A percentile compares a stretch with the other conserved stretches of the same genome.
Evolutionary conservation across 37 sponge, comb jelly and placozoan species (phyloP).

Genomic region (Petrosia ficiformis): DNA sequence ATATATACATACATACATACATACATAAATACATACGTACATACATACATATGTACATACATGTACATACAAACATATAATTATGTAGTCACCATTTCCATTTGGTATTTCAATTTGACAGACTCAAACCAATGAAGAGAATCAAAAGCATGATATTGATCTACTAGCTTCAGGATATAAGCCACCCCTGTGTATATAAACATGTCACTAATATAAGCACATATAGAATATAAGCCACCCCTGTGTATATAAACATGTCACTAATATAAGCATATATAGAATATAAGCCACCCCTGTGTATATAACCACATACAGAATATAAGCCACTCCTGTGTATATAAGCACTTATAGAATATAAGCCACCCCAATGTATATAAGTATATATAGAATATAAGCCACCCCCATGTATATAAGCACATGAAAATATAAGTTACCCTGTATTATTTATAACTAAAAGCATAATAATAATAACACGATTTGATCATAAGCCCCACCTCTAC

Average conservation of each 20-base stretch:
- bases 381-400: neutral
- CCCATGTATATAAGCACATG: too few species aligned
- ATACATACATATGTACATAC: too few species aligned
- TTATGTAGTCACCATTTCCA: constrained; percentile 60
- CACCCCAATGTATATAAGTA: neutral
- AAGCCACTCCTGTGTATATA: constrained; percentile 78
- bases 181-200: constrained; percentile 66
- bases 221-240: neutral
- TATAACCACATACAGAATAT: constrained; percentile 95
- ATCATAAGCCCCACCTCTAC: too few species aligned
- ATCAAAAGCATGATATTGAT: constrained; percentile 96
- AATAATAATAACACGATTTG: too few species aligned
- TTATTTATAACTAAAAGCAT: too few species aligned
- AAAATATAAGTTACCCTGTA: too few species aligned
- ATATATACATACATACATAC: too few species aligned
- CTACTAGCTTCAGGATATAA: constrained; percentile 95
- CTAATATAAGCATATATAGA: neutral
- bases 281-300: neutral
- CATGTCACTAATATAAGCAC: neutral
- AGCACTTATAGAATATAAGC: too few species aligned
- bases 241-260: too few species aligned
- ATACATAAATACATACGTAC: too few species aligned
- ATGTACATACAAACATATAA: too few species aligned
- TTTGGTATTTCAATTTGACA: constrained; percentile 67
- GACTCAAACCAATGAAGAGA: constrained; percentile 97